Conservation (phyloP, 1,140 invertebrate species). For the Trachymyrmex cornetzi region DNA sequence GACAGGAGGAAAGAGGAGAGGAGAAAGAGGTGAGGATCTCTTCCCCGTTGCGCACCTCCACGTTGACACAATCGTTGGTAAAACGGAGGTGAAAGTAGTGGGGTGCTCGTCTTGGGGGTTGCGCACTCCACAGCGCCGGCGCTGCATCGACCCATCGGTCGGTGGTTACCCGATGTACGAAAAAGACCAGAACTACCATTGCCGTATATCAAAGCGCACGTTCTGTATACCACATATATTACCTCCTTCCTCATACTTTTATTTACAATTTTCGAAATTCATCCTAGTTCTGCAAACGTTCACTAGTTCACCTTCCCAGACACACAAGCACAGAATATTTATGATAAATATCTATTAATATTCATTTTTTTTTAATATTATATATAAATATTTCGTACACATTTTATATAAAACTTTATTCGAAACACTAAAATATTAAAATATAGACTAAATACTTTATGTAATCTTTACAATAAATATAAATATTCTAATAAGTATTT, state of each 20-base stretch:
- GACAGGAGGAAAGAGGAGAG: slow-evolving; percentile 51
- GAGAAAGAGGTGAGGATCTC: not conserved
- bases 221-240: not conserved
- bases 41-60: slow-evolving; percentile 52
- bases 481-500: too few species aligned
- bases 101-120: slow-evolving; percentile 69
- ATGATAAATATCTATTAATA: too few species aligned
- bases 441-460: too few species aligned
- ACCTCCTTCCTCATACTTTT: not conserved
- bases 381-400: too few species aligned
- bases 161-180: slow-evolving; percentile 47
- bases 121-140: slow-evolving; percentile 77
- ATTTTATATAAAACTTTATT: too few species aligned
- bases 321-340: too few species aligned
- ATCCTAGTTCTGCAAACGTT: not conserved
- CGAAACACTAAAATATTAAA: too few species aligned
- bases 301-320: not conserved
- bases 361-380: too few species aligned
- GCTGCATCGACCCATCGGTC: slow-evolving; percentile 80
- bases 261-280: not conserved
- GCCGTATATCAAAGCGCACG: not conserved
- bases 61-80: slow-evolving; percentile 71
- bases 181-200: slow-evolving; percentile 23
- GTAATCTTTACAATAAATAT: too few species aligned
- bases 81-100: slow-evolving; percentile 49